These are phyloP conservation scores for Leptinotarsa haldemani DNA, from an alignment of 2,888 invertebrate genomes.

Conservation along the genomic window DNA sequence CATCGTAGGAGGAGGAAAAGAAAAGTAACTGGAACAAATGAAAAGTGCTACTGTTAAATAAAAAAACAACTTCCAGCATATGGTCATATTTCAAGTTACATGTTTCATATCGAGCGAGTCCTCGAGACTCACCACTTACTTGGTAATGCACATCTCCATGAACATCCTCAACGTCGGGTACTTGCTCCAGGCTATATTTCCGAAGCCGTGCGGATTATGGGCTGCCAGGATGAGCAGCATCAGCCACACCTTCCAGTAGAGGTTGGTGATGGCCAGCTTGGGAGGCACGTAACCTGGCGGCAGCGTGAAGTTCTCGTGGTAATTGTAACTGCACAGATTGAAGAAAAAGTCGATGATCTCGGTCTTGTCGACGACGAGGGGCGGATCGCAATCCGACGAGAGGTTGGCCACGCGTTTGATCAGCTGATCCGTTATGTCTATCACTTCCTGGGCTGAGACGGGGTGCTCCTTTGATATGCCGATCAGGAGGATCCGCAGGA, in stretches of 20 bases:
- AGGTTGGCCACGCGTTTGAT: slow-evolving; percentile 86
- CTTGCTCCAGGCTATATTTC: slow-evolving; percentile 86
- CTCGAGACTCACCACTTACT: slow-evolving; percentile 69
- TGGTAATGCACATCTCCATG: slow-evolving; percentile 97
- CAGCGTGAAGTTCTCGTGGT: slow-evolving; percentile 91
- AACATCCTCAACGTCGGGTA: slow-evolving; percentile 91
- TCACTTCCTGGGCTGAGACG: slow-evolving; percentile 82
- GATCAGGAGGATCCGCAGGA: slow-evolving; percentile 84
- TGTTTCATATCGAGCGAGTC: too few relatives aligned
- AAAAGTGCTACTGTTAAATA: not conserved
- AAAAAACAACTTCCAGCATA: not conserved
- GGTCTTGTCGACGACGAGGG: slow-evolving; percentile 80
- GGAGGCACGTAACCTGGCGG: slow-evolving; percentile 87
- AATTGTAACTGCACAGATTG: slow-evolving; percentile 89
- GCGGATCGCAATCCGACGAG: slow-evolving; percentile 77
- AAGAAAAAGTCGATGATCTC: slow-evolving; percentile 92
- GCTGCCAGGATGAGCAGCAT: slow-evolving; percentile 89
- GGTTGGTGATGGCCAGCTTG: slow-evolving; percentile 87
- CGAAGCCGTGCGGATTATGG: slow-evolving; percentile 91
- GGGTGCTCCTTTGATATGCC: slow-evolving; percentile 82
- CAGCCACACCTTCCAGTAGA: slow-evolving; percentile 96
- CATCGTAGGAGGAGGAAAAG: slow-evolving; percentile 78
- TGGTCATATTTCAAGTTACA: not conserved
- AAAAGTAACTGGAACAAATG: slow-evolving; percentile 70
- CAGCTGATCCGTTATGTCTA: slow-evolving; percentile 88